Evolutionary conservation across 2,797 vertebrate species (phyloP).

Genomic region (Neostethus bicornis): DNA sequence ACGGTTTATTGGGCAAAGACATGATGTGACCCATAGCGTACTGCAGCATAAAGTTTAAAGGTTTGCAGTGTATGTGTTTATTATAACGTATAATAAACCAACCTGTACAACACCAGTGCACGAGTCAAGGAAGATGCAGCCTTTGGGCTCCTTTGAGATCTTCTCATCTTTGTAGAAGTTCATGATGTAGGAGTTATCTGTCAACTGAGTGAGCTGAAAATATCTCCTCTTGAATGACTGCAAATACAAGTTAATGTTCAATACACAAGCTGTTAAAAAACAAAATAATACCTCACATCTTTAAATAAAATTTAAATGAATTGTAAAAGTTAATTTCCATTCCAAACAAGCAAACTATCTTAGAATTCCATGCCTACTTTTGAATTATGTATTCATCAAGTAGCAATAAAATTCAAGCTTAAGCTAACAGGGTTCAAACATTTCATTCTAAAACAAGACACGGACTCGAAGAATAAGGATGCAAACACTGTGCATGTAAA

Average conservation of each 20-base stretch:
- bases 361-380: neutral
- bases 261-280: neutral
- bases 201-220: conserved; percentile 96
- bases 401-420: neutral
- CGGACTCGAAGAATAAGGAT: neutral
- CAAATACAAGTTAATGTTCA: conserved; percentile 16
- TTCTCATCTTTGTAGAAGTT: conserved; percentile 99
- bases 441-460: neutral
- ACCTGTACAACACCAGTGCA: conserved; percentile 98
- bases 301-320: too few relatives aligned
- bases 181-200: conserved; percentile 98
- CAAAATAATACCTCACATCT: too few relatives aligned
- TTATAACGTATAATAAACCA: conserved; percentile 35
- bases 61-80: neutral
- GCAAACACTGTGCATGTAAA: neutral
- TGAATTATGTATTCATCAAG: neutral
- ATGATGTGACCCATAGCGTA: too few relatives aligned
- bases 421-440: neutral
- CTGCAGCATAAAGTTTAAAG: neutral
- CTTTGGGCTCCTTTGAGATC: conserved; percentile 98
- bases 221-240: conserved; percentile 98
- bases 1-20: conserved; percentile 18
- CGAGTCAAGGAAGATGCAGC: conserved; percentile 98
- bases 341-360: neutral
- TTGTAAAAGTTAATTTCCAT: neutral